Evolutionary conservation across 92 coral and sea anemone genomes (phyloP).

Genomic region (Umimayanthus chanpuru): DNA sequence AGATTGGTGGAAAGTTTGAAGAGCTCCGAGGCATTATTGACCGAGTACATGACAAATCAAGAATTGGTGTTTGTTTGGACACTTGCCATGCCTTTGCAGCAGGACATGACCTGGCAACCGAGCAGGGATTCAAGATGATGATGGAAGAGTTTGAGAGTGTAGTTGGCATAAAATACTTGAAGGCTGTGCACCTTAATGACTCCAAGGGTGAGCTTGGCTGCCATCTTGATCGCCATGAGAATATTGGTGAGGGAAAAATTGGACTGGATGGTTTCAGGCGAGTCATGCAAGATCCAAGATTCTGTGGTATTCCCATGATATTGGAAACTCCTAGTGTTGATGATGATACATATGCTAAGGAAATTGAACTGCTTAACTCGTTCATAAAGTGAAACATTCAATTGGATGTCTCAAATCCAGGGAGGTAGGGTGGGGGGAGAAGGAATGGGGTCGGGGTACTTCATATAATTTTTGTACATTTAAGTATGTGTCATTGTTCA

Average conservation of each 20-base stretch:
- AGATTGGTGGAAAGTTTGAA: slow-evolving; percentile 98
- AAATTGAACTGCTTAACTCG: slow-evolving; percentile 76
- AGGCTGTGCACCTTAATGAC: slow-evolving; percentile 87
- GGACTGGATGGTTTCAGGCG: slow-evolving; percentile 75
- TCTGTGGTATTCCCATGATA: slow-evolving; percentile 89
- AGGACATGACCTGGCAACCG: slow-evolving; percentile 80
- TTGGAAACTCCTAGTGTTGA: slow-evolving; percentile 85
- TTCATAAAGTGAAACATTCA: slow-evolving; percentile 46
- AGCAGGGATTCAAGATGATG: slow-evolving; percentile 68
- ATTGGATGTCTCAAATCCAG: not conserved
- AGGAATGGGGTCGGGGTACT: not conserved
- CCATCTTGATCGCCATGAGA: slow-evolving; percentile 93
- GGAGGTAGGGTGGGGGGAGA: not conserved
- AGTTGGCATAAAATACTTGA: slow-evolving; percentile 77
- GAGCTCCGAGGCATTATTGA: slow-evolving; percentile 85
- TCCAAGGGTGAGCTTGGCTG: slow-evolving; percentile 93
- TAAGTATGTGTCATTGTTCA: not conserved
- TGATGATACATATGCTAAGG: slow-evolving; percentile 75
- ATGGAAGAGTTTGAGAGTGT: slow-evolving; percentile 79
- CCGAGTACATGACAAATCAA: slow-evolving; percentile 86
- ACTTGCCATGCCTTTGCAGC: slow-evolving; percentile 98
- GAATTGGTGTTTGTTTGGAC: slow-evolving; percentile 88
- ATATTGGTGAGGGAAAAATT: slow-evolving; percentile 92
- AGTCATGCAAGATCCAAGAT: slow-evolving; percentile 81
- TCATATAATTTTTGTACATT: not conserved